Evolutionary conservation across 2,888 invertebrate genomes (phyloP), one percentile per base, ranked within the genome.

Genomic region (Maniola hyperantus): DNA sequence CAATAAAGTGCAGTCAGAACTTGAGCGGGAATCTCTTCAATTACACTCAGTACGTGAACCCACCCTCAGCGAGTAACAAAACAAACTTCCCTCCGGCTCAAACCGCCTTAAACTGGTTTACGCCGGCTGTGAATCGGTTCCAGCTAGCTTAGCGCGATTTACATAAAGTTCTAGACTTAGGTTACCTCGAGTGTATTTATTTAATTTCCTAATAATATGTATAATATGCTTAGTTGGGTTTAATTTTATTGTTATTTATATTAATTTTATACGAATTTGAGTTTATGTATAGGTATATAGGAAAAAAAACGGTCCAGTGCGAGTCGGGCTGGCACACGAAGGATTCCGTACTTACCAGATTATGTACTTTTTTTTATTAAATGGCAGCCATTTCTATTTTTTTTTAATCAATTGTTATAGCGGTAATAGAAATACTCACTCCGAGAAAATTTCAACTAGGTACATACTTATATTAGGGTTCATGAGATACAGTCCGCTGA

Each of bases 51-150:
- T 74, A 73, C 71, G 74, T 73, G 69, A 69, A 73, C 69, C 71
- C 65, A 72, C 69, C 65, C 39, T 57, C 71, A 73, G 71, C 73
- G 77, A 77, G 76, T 77, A 79, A 79, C 80, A 79, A 77, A 81
- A 80, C 80, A 77, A 80, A 79, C 76, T 81, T 77, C 71, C 73
- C 73, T 68, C 71, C 74, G 73, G 76, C 74, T 76, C 74, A 73
- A 74, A 71, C 76, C 73, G 79, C 73, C 73, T 77, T 78, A 75
- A 76, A 77, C 78, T 72, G 77, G 77, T 76, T 80, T 75, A 79
- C 72, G 70, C 72, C 71, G 68, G 73, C 73, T 71, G 74, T 69
- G 75, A 77, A 73, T 71, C 76, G 71, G 72, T 74, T 77, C 71
- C 71, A 72, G 73, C 74, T 67, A 68, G 76, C 73, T 76, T 74